A percentile compares a stretch with the other conserved stretches of the same genome.
phyloP scores from a whole-genome alignment of 1,140 invertebrate genomes.

The Aricia agestis region DNA sequence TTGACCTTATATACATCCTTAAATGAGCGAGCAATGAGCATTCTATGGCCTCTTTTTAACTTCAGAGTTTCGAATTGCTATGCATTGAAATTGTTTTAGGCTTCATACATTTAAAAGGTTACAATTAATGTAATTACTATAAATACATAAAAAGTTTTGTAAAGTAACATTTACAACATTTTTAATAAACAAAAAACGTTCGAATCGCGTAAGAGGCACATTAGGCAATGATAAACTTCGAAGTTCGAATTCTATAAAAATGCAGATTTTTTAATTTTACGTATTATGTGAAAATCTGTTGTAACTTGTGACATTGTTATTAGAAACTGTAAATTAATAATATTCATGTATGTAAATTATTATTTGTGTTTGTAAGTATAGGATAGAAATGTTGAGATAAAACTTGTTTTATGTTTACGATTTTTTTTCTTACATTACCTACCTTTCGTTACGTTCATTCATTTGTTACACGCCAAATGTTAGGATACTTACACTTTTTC shows the following conservation, averaged over 20 bases:
- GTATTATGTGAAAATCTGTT: neutral
- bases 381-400: neutral
- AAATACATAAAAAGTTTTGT: too few relatives aligned
- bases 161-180: too few relatives aligned
- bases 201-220: neutral
- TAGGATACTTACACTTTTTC: too few relatives aligned
- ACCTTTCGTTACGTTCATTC: neutral
- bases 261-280: neutral
- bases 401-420: neutral
- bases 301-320: neutral
- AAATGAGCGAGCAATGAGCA: neutral
- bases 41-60: neutral
- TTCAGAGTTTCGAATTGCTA: too few relatives aligned
- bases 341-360: slow-evolving; percentile 5
- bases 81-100: too few relatives aligned
- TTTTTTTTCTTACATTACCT: neutral
- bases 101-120: too few relatives aligned
- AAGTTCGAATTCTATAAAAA: neutral
- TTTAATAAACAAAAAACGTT: too few relatives aligned
- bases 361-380: slow-evolving; percentile 11
- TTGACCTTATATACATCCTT: too few relatives aligned
- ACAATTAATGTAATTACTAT: too few relatives aligned
- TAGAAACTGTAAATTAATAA: neutral
- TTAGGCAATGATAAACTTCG: neutral
- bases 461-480: too few relatives aligned